Conservation (phyloP, 2,797 vertebrate species). For the Sphaeramia orbicularis region DNA sequence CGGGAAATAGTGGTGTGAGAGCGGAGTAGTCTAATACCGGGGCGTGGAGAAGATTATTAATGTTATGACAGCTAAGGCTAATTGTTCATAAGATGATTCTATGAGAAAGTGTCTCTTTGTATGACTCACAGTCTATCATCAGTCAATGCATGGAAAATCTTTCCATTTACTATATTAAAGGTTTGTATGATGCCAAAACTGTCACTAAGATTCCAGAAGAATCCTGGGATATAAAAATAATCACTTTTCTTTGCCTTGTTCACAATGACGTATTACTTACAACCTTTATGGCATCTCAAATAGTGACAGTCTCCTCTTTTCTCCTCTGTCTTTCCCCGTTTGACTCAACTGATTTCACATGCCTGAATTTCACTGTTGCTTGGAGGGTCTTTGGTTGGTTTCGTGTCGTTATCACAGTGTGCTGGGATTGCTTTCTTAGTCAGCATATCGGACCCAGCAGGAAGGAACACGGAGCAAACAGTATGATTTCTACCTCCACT, state of each 20-base stretch:
- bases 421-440: conserved; percentile 59
- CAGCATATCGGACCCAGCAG: conserved; percentile 67
- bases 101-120: conserved; percentile 65
- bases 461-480: conserved; percentile 62
- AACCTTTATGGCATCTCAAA: conserved; percentile 4
- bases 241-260: conserved; percentile 13
- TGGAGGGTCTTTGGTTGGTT: conserved; percentile 54
- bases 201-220: conserved; percentile 42
- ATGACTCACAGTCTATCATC: conserved; percentile 56
- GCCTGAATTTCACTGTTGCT: conserved; percentile 58
- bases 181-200: conserved; percentile 50
- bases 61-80: conserved; percentile 64
- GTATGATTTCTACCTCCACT: conserved; percentile 63
- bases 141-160: conserved; percentile 38
- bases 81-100: conserved; percentile 60
- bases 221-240: conserved; percentile 34
- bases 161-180: conserved; percentile 49
- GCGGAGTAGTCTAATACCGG: conserved; percentile 15
- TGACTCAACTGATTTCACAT: conserved; percentile 29
- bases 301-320: neutral
- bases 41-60: conserved; percentile 52
- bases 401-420: conserved; percentile 22
- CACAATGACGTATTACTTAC: conserved; percentile 14
- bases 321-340: conserved; percentile 7
- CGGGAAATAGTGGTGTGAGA: conserved; percentile 43